Percentiles rank a stretch among this genome's conserved stretches.
These are phyloP conservation scores for Sprattus sprattus DNA, from an alignment of 2,113 vertebrate genomes.

Conservation along the genomic window DNA sequence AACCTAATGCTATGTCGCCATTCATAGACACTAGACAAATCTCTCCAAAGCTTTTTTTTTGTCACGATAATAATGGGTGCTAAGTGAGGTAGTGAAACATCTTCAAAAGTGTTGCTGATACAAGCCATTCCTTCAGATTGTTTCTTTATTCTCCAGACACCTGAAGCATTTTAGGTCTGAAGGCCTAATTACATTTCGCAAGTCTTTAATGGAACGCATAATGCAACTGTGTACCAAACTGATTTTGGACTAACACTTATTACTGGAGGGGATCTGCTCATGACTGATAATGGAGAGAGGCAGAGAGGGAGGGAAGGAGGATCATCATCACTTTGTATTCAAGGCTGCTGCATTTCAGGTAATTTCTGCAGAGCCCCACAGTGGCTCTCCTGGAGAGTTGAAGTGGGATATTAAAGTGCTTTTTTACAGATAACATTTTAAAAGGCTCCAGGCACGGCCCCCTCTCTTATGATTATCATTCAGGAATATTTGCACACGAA, in stretches of 20 bases:
- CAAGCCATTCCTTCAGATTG: neutral
- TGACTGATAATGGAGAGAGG: slow-evolving; percentile 68
- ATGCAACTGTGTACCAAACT: slow-evolving; percentile 11
- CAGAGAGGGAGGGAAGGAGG: slow-evolving; percentile 53
- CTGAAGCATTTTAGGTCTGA: neutral
- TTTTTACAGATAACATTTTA: slow-evolving; percentile 66
- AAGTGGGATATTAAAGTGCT: slow-evolving; percentile 71
- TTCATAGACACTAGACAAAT: neutral
- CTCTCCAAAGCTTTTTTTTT: neutral
- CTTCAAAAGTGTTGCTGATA: neutral
- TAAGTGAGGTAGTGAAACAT: neutral
- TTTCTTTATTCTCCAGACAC: neutral
- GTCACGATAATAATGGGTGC: neutral
- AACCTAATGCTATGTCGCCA: neutral
- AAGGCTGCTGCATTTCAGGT: slow-evolving; percentile 67
- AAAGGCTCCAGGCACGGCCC: slow-evolving; percentile 62
- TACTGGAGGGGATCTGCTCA: slow-evolving; percentile 52
- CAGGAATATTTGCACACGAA: slow-evolving; percentile 50
- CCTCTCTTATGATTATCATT: slow-evolving; percentile 58
- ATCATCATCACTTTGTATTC: slow-evolving; percentile 66
- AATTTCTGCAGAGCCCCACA: slow-evolving; percentile 66
- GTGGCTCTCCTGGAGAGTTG: slow-evolving; percentile 59
- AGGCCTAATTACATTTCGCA: slow-evolving; percentile 5
- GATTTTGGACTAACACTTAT: slow-evolving; percentile 10
- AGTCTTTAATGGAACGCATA: slow-evolving; percentile 10